Conservation (phyloP, 92 coral and sea anemone genomes). For the Metridium senile region DNA sequence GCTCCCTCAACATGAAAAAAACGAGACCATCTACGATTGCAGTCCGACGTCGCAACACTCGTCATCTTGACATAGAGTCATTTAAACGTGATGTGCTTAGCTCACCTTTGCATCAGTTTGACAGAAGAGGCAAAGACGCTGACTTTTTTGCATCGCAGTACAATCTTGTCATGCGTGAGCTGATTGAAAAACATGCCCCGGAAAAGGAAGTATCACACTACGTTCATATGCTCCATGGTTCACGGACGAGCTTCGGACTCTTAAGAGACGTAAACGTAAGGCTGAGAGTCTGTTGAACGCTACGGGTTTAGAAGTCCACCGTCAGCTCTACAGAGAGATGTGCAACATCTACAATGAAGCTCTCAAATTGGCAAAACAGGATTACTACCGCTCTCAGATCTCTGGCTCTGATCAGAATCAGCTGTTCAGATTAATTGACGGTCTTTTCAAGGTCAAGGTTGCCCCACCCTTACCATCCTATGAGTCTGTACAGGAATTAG, state of each 20-base stretch:
- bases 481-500: constrained; percentile 18
- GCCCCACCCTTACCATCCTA: constrained; percentile 38
- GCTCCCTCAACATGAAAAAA: background rate
- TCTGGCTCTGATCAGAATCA: constrained; percentile 32
- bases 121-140: background rate
- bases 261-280: constrained; percentile 26
- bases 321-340: constrained; percentile 28
- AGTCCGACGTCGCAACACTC: background rate
- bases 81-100: background rate
- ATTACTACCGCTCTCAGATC: constrained; percentile 19
- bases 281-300: constrained; percentile 22
- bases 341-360: constrained; percentile 34
- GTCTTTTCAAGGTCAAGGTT: constrained; percentile 30
- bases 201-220: constrained; percentile 8
- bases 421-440: constrained; percentile 38
- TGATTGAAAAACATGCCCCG: constrained; percentile 31
- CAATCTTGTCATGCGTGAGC: background rate
- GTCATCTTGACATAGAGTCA: background rate
- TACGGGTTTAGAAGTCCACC: constrained; percentile 29
- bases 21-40: background rate
- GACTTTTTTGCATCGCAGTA: background rate
- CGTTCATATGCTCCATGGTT: constrained; percentile 48
- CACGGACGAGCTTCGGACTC: constrained; percentile 26
- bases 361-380: constrained; percentile 18
- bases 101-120: background rate